phyloP scores from a whole-genome alignment of 2,888 invertebrate species.

The Lithophane leautieri region DNA sequence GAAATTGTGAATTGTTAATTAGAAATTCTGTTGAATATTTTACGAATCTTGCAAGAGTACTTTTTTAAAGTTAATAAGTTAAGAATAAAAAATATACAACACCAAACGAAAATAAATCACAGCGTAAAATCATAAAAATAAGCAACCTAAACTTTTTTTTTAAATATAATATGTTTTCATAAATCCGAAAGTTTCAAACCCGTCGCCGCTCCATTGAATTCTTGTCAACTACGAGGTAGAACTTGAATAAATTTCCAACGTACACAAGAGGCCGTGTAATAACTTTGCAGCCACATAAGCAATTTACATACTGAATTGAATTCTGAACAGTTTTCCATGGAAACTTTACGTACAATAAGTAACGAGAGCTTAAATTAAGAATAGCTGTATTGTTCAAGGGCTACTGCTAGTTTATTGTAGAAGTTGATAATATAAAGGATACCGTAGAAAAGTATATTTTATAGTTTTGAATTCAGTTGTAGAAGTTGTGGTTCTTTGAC shows the following conservation, averaged over 20 bases:
- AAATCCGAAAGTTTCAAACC: constrained; percentile 17
- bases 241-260: constrained; percentile 21
- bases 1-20: constrained; percentile 11
- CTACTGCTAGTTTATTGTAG: constrained; percentile 3
- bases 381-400: constrained; percentile 29
- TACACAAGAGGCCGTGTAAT: constrained; percentile 28
- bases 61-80: background rate
- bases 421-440: constrained; percentile 14
- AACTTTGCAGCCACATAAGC: constrained; percentile 39
- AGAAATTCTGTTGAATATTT: background rate
- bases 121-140: background rate
- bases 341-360: constrained; percentile 49
- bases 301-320: constrained; percentile 40
- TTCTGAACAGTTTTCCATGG: constrained; percentile 39
- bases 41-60: background rate
- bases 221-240: constrained; percentile 11
- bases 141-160: background rate
- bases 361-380: constrained; percentile 34
- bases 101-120: background rate
- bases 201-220: constrained; percentile 26
- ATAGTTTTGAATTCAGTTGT: background rate
- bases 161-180: background rate
- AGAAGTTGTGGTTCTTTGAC: background rate
- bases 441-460: background rate
- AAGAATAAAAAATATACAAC: no score